Evolutionary conservation across 2,888 invertebrate genomes (phyloP).

Genomic region (Himalopsyche japonica): DNA sequence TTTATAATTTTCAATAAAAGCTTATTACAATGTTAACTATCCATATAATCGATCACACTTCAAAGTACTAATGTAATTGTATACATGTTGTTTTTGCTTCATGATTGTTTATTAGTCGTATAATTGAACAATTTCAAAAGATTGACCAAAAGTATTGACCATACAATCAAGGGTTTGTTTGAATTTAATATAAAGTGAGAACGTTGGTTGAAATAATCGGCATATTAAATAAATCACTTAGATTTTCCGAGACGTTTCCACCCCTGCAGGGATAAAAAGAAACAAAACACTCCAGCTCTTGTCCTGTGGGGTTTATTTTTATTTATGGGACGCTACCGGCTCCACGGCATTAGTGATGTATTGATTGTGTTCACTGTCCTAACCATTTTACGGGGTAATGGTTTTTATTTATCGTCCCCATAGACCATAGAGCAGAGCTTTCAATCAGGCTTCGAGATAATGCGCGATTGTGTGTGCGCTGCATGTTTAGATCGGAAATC

Average conservation of each 20-base stretch:
- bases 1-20: too few species aligned
- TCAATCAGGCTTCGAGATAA: neutral
- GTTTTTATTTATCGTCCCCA: neutral
- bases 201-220: neutral
- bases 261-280: neutral
- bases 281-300: neutral
- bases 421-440: neutral
- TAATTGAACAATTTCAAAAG: too few species aligned
- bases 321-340: neutral
- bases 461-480: neutral
- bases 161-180: too few species aligned
- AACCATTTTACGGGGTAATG: neutral
- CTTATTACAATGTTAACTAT: too few species aligned
- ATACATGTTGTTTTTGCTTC: too few species aligned
- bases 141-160: too few species aligned
- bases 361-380: neutral
- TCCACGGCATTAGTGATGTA: neutral
- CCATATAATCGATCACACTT: too few species aligned
- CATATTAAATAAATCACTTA: neutral
- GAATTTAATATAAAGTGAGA: too few species aligned
- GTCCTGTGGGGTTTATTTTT: neutral
- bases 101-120: too few species aligned
- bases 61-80: too few species aligned
- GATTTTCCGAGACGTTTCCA: neutral
- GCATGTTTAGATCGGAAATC: neutral